Percentiles rank a stretch among this genome's conserved stretches.
These are phyloP conservation scores for Periphyllus acericola DNA, from an alignment of 2,888 invertebrate species.

Conservation along the genomic window DNA sequence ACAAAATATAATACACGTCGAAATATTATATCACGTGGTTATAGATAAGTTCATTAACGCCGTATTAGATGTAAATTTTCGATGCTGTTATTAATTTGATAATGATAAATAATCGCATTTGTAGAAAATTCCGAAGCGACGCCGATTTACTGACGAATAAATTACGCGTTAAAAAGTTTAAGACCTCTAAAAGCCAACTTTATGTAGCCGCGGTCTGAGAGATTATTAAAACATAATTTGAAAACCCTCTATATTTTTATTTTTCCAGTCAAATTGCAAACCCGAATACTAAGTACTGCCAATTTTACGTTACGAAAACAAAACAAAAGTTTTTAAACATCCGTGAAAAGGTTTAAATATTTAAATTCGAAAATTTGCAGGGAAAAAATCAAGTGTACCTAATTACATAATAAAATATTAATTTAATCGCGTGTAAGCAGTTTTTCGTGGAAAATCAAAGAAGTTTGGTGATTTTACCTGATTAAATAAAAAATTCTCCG, in stretches of 20 bases:
- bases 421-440: neutral
- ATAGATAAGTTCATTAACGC: too few relatives aligned
- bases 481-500: neutral
- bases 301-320: neutral
- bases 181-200: neutral
- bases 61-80: neutral
- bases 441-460: neutral
- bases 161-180: conserved; percentile 23
- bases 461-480: neutral
- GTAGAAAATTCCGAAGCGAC: neutral
- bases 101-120: neutral
- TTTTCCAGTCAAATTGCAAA: conserved; percentile 8
- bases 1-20: too few relatives aligned
- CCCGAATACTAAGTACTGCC: neutral
- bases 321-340: neutral
- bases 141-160: neutral
- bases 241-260: conserved; percentile 2
- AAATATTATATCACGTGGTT: too few relatives aligned
- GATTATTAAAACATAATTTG: conserved; percentile 2
- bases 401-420: neutral
- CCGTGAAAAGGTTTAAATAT: neutral
- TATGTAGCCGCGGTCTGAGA: neutral
- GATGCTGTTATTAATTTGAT: neutral
- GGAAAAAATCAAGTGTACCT: neutral
- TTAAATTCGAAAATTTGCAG: neutral